Evolutionary conservation across 1,140 invertebrate genomes (phyloP).

Genomic region (Cryptotermes secundus): DNA sequence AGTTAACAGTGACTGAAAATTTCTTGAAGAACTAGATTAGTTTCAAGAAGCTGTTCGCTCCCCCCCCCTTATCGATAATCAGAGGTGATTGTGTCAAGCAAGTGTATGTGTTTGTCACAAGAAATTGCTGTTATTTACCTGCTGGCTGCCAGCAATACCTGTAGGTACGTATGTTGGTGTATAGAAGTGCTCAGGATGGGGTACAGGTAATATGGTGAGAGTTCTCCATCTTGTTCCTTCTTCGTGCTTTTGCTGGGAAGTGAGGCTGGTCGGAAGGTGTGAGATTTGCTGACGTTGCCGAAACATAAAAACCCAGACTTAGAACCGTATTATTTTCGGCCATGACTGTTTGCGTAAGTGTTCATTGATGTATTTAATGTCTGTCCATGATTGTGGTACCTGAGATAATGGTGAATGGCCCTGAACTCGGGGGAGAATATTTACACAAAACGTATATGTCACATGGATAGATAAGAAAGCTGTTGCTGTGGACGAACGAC

Average conservation of each 20-base stretch:
- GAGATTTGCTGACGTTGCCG: slow-evolving; percentile 10
- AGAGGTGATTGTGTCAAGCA: neutral
- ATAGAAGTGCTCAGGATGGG: neutral
- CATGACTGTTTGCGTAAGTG: neutral
- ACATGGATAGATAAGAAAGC: neutral
- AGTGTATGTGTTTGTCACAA: slow-evolving; percentile 7
- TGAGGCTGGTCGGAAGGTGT: neutral
- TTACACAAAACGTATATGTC: neutral
- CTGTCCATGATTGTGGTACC: neutral
- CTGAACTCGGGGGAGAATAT: neutral
- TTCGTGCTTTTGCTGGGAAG: neutral
- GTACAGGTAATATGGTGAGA: neutral
- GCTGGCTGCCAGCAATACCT: neutral
- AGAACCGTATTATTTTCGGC: neutral
- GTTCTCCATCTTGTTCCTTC: neutral
- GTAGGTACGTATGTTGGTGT: neutral
- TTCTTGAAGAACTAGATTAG: neutral
- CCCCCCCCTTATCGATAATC: neutral
- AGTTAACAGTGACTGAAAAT: slow-evolving; percentile 21
- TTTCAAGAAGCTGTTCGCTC: neutral
- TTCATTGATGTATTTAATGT: neutral
- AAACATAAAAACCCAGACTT: neutral
- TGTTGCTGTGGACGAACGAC: neutral
- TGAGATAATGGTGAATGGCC: neutral
- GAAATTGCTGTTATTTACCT: neutral